Percentiles rank a stretch among this genome's conserved stretches.
These are phyloP conservation scores for Corythornis leucogaster DNA, from an alignment of 2,797 vertebrate species.

Conservation along the genomic window DNA sequence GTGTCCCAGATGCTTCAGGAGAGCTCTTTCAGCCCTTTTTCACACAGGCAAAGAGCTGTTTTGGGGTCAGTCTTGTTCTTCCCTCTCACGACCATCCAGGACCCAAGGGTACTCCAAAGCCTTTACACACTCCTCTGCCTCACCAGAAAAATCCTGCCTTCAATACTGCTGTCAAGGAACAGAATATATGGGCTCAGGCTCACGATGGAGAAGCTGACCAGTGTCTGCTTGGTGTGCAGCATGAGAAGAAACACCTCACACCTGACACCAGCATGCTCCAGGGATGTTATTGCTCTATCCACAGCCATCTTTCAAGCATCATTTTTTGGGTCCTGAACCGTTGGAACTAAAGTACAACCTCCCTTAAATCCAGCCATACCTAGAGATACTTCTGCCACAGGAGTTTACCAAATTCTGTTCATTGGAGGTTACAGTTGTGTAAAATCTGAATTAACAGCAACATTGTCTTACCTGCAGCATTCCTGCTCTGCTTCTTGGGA, in stretches of 20 bases:
- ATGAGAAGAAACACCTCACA: neutral
- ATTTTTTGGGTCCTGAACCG: accelerated
- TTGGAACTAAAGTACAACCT: neutral
- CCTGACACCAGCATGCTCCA: accelerated
- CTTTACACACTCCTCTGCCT: neutral
- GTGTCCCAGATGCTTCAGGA: neutral
- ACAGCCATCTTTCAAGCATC: neutral
- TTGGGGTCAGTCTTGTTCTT: neutral
- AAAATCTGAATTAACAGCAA: neutral
- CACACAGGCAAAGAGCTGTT: neutral
- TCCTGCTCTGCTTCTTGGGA: neutral
- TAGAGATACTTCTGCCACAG: neutral
- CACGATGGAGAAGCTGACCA: neutral
- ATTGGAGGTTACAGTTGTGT: neutral
- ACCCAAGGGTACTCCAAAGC: neutral
- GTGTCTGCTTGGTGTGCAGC: accelerated
- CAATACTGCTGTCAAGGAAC: accelerated
- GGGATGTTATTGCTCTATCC: neutral
- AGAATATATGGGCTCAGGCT: neutral
- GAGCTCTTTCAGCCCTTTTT: neutral
- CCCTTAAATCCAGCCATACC: neutral
- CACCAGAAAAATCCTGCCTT: neutral
- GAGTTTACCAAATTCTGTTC: neutral
- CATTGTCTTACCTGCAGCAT: neutral
- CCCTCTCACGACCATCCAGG: neutral